A percentile compares a stretch with the other conserved stretches of the same genome.
phyloP scores from a whole-genome alignment of 2,797 vertebrate genomes.

The Bradypodion ventrale region DNA sequence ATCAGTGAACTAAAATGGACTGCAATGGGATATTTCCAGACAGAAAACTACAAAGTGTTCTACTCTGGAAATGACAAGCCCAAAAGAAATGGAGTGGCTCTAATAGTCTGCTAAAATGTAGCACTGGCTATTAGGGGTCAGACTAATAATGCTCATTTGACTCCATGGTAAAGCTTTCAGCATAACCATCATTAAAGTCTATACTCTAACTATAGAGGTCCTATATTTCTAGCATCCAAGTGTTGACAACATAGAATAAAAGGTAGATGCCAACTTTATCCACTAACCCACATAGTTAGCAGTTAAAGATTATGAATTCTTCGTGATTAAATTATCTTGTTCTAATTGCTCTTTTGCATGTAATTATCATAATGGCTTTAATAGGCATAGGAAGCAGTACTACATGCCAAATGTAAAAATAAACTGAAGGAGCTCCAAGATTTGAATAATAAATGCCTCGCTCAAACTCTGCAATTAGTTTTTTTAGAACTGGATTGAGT shows the following conservation, averaged over 20 bases:
- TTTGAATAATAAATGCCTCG: conserved; percentile 46
- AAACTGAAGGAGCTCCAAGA: conserved; percentile 62
- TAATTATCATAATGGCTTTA: conserved; percentile 67
- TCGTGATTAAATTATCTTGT: conserved; percentile 71
- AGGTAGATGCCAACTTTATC: conserved; percentile 68
- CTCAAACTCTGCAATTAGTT: conserved; percentile 64
- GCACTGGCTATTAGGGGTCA: no score
- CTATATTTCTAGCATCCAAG: neutral
- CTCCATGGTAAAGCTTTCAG: no score
- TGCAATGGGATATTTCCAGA: no score
- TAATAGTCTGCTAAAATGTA: no score
- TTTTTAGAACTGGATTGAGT: conserved; percentile 53
- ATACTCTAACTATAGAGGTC: no score
- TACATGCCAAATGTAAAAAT: conserved; percentile 67
- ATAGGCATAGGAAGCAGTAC: conserved; percentile 66
- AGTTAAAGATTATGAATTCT: conserved; percentile 71
- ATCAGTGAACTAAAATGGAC: no score
- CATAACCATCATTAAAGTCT: no score
- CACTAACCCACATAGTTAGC: conserved; percentile 70
- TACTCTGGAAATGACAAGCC: no score
- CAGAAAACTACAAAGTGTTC: no score
- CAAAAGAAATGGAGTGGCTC: no score
- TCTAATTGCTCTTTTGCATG: conserved; percentile 71
- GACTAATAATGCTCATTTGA: no score
- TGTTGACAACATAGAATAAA: conserved; percentile 50